These are phyloP conservation scores for Tenrec ecaudatus DNA, from an alignment of 2,113 vertebrate genomes.

Conservation along the genomic window DNA sequence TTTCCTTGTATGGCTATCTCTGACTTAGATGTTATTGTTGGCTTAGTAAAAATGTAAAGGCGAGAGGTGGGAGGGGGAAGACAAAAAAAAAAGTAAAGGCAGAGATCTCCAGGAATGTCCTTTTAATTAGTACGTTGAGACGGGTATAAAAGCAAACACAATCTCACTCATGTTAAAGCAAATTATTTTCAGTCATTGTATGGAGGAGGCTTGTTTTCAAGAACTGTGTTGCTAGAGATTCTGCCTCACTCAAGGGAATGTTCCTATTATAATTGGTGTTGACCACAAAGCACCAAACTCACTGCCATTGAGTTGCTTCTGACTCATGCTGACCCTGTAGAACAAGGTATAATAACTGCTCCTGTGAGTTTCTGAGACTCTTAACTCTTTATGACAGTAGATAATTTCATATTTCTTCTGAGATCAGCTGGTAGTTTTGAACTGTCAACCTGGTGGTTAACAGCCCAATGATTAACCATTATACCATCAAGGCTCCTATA, in stretches of 20 bases:
- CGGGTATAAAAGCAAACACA: slow-evolving; percentile 1
- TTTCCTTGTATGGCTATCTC: slow-evolving; percentile 22
- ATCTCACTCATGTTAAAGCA: background rate
- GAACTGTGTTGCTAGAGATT: background rate
- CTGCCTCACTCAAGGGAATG: background rate
- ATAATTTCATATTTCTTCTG: too few species aligned
- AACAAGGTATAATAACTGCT: too few species aligned
- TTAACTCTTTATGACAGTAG: background rate
- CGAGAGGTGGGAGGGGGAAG: too few species aligned
- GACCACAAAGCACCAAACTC: background rate
- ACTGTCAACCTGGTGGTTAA: too few species aligned
- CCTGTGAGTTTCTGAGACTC: too few species aligned
- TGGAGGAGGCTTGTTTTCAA: background rate
- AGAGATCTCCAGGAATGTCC: background rate
- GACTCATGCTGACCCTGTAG: too few species aligned
- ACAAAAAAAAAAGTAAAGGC: too few species aligned
- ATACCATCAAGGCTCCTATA: too few species aligned
- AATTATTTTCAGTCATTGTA: background rate
- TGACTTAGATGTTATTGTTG: background rate
- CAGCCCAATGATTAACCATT: too few species aligned
- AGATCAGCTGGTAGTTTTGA: too few species aligned
- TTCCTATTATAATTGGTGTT: slow-evolving; percentile 7
- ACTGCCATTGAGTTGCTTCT: too few species aligned
- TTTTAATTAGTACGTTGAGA: background rate
- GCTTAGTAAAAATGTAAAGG: slow-evolving; percentile 15